Percentiles rank a stretch among this genome's conserved stretches.
Conservation (phyloP, 1,140 invertebrate species). For the Monomorium pharaonis region DNA sequence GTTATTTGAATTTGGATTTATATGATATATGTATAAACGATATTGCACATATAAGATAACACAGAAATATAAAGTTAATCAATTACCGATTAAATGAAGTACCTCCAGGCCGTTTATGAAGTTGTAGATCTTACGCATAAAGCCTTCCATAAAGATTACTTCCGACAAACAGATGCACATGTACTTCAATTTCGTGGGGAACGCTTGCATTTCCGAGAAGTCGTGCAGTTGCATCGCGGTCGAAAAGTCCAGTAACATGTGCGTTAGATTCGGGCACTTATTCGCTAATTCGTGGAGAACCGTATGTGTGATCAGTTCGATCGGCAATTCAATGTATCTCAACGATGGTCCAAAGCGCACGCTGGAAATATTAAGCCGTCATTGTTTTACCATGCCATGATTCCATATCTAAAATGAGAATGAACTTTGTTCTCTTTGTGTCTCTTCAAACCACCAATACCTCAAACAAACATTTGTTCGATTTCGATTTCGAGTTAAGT, state of each 20-base stretch:
- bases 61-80: conserved; percentile 13
- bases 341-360: conserved; percentile 96
- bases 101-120: conserved; percentile 99
- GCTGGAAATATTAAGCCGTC: conserved; percentile 78
- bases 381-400: neutral
- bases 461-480: neutral
- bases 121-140: conserved; percentile 99
- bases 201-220: conserved; percentile 99
- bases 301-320: conserved; percentile 98
- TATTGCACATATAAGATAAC: neutral
- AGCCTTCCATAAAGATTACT: conserved; percentile 99
- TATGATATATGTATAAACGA: neutral
- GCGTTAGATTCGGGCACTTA: conserved; percentile 99
- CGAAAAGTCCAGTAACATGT: conserved; percentile 98
- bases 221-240: conserved; percentile 99
- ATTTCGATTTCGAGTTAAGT: neutral
- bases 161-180: conserved; percentile 99
- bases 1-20: neutral
- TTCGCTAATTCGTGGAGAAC: conserved; percentile 98
- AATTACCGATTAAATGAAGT: conserved; percentile 97
- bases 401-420: neutral
- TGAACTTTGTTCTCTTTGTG: neutral
- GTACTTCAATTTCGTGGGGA: conserved; percentile 98
- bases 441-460: neutral
- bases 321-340: conserved; percentile 97